Percentiles rank a stretch among this genome's conserved stretches.
Evolutionary conservation across 2,888 invertebrate species (phyloP).

Genomic region (Eilema sororculum): DNA sequence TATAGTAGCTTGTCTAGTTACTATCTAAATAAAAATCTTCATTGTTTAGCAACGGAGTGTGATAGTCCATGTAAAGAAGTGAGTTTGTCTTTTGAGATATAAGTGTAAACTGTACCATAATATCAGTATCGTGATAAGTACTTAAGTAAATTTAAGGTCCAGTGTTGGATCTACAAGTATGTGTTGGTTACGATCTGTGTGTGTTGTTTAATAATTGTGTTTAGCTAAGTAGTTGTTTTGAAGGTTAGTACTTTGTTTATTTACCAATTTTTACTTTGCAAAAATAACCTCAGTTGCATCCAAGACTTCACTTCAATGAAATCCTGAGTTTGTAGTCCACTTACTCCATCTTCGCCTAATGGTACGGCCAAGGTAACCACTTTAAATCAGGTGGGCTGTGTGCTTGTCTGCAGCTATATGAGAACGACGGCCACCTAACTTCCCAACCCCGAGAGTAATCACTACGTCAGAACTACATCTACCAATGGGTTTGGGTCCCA

Average conservation of each 20-base stretch:
- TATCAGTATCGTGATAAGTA: conserved; percentile 48
- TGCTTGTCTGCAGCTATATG: no score
- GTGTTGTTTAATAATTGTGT: conserved; percentile 34
- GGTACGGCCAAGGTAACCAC: no score
- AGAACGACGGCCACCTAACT: no score
- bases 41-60: conserved; percentile 5
- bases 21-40: conserved; percentile 4
- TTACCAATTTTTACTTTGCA: neutral
- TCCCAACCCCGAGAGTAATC: no score
- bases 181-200: conserved; percentile 50
- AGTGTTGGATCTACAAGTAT: conserved; percentile 34
- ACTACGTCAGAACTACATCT: no score
- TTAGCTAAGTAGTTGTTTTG: conserved; percentile 25
- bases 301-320: no score
- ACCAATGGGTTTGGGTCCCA: no score
- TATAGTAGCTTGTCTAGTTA: neutral
- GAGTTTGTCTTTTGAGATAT: conserved; percentile 25
- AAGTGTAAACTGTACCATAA: conserved; percentile 38
- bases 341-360: no score
- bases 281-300: no score
- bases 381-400: no score
- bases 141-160: conserved; percentile 53
- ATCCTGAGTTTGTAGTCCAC: no score
- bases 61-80: conserved; percentile 17
- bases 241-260: conserved; percentile 49